phyloP scores from a whole-genome alignment of 2,113 vertebrate species.

The Anhinga rufa region DNA sequence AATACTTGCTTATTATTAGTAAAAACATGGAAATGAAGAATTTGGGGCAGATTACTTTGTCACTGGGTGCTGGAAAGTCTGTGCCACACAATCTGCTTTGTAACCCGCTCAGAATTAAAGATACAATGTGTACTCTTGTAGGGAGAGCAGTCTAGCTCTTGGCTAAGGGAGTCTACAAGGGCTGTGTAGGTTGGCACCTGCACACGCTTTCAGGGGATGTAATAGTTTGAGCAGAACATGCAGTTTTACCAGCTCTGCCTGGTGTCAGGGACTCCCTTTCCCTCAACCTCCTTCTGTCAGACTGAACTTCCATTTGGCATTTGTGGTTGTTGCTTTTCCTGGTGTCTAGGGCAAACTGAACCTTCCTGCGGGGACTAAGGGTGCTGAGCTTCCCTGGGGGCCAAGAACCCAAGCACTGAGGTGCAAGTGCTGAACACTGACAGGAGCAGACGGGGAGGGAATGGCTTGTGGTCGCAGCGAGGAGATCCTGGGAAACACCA shows the following conservation, averaged over 20 bases:
- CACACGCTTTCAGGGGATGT: neutral
- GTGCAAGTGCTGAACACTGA: neutral
- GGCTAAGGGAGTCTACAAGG: neutral
- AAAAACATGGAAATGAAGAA: neutral
- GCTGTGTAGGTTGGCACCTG: neutral
- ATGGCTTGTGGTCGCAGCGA: neutral
- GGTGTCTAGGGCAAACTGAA: fast-evolving
- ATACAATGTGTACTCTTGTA: neutral
- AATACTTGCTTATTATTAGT: neutral
- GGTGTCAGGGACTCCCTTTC: neutral
- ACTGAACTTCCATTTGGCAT: neutral
- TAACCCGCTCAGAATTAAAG: neutral
- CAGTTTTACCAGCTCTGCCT: neutral
- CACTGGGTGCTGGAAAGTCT: neutral
- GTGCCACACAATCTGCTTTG: neutral
- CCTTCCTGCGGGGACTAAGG: neutral
- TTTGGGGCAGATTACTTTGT: neutral
- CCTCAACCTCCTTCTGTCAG: neutral
- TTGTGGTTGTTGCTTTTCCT: neutral
- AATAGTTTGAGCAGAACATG: neutral
- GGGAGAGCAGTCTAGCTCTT: neutral
- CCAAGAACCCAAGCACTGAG: neutral
- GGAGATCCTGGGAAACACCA: neutral
- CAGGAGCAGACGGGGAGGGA: neutral
- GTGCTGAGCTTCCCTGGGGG: neutral